A percentile compares a stretch with the other conserved stretches of the same genome.
These are phyloP conservation scores for Babylonia areolata DNA, from an alignment of 1,140 invertebrate species.

Conservation along the genomic window DNA sequence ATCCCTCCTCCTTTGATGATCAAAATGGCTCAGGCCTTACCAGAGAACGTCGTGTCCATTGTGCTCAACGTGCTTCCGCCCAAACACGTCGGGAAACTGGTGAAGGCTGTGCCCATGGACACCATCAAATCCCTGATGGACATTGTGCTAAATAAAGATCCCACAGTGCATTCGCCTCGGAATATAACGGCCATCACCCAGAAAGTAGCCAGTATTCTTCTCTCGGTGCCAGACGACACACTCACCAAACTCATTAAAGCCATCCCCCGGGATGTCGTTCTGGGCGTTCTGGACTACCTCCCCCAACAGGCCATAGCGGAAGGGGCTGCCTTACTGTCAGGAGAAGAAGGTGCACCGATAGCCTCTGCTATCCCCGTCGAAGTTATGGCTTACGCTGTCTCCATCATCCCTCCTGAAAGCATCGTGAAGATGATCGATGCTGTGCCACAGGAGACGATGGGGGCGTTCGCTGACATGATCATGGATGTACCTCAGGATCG, in stretches of 20 bases:
- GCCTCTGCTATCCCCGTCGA: not conserved
- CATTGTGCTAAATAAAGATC: not conserved
- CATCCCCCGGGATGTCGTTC: slow-evolving; percentile 6
- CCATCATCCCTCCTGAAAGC: slow-evolving; percentile 14
- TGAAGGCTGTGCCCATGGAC: slow-evolving; percentile 28
- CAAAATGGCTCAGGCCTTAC: not conserved
- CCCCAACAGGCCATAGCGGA: slow-evolving; percentile 18
- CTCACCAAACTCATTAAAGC: slow-evolving; percentile 30
- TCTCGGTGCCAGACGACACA: not conserved
- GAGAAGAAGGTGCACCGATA: slow-evolving; percentile 25
- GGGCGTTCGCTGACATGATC: slow-evolving; percentile 27
- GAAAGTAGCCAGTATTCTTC: slow-evolving; percentile 23
- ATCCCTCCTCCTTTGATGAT: slow-evolving; percentile 17
- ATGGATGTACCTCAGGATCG: not conserved
- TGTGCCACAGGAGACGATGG: not conserved
- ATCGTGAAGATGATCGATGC: slow-evolving; percentile 32
- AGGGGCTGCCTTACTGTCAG: slow-evolving; percentile 18
- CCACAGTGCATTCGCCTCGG: no score
- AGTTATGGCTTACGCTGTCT: slow-evolving; percentile 5
- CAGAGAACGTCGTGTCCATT: slow-evolving; percentile 21
- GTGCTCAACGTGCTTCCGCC: slow-evolving; percentile 16
- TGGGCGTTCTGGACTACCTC: slow-evolving; percentile 25
- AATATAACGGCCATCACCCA: not conserved
- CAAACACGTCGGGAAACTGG: not conserved
- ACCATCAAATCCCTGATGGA: slow-evolving; percentile 12